Base-by-base conservation (phyloP, 2,888 invertebrate species). In the Entomobrya proxima region DNA sequence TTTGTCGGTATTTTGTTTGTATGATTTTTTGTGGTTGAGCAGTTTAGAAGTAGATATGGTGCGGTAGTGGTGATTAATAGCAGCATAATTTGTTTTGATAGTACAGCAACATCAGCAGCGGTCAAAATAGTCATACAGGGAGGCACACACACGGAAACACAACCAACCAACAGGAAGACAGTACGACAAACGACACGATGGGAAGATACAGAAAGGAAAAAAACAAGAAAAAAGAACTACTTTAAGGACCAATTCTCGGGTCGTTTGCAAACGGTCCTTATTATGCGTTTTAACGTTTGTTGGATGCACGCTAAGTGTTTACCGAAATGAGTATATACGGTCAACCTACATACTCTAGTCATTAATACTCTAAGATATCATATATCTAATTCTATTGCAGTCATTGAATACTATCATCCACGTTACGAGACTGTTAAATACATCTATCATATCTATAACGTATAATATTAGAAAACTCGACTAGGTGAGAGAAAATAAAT, bases 211-310 rank as follows among this genome's bases (percentile, higher is more conserved):
- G n/a, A 69, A 40, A 47, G 35, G 35, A 18, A 64, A 5, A 64
- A 18, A 75, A 11, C 92, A 77, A 85, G 86, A 89, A 88, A 77
- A 88, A 69, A 88, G 77, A 76, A 58, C 78, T 78, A 77, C 77
- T 58, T 84, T 84, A 76, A 86, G 86, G 82, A 85, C 85, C 67
- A 27, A 32, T 75, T 67, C 32, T 75, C 67, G 40, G 75, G 82
- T 83, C 37, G 52, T 64, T 76, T 67, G 67, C 75, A 76, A 83
- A 52, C 61, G 82, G 75, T 75, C 82, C 82, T 83, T 76, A 83
- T n/a, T n/a, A n/a, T n/a, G n/a, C n/a, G n/a, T n/a, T n/a, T n/a
- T n/a, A n/a, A n/a, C n/a, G n/a, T n/a, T n/a, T n/a, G n/a, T n/a
- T n/a, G n/a, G n/a, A n/a, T n/a, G n/a, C n/a, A n/a, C n/a, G n/a